Evolutionary conservation across 2,888 invertebrate genomes (phyloP), one percentile per base, ranked within the genome.

Genomic region (Tinea semifulvella): DNA sequence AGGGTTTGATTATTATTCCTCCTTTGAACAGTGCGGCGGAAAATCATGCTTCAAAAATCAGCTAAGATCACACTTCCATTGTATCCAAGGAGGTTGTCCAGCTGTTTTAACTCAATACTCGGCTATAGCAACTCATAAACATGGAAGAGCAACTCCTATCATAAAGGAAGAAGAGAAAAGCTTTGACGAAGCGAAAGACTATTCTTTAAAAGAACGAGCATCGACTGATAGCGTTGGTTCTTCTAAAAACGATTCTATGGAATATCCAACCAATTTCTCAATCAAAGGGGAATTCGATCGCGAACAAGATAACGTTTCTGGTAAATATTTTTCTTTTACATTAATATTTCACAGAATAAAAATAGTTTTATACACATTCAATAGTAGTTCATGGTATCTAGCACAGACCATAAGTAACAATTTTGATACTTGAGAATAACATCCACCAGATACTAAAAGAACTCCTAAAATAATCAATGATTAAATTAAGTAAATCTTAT

Each of bases 1-100:
- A 42, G 92, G 93, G 1, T 96, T 93, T 60, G 90, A 92, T 49
- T 92, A 92, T 66, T 95, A 90, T 65, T 60, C 83, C 77, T 72
- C 74, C 1, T 79, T 60, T 48, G 82, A 82, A 8, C 80, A 80
- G 31, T 82, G 82, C 42, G 80, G 79, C 7, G 77, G 76, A 25
- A 76, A 79, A 50, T 77, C 79, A 46, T 81, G 81, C 46, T 81
- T 75, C 49, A 81, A 81, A 48, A 81, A 81, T 48, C 81, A 80
- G 45, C 52, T 80, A 1, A 58, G 80, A 42, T 66, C 68, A 5
- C 82, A 82, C 43, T 82, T 82, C 56, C 82, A 82, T 48, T 82
- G 82, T 43, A 72, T 74, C 35, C 81, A 81, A 56, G 81, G 72
- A 1, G 79, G 72, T 26, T 82, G 82, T 40, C 79, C 77, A 14